phyloP scores from a whole-genome alignment of 2,888 invertebrate genomes.

The Oscheius sp. region DNA sequence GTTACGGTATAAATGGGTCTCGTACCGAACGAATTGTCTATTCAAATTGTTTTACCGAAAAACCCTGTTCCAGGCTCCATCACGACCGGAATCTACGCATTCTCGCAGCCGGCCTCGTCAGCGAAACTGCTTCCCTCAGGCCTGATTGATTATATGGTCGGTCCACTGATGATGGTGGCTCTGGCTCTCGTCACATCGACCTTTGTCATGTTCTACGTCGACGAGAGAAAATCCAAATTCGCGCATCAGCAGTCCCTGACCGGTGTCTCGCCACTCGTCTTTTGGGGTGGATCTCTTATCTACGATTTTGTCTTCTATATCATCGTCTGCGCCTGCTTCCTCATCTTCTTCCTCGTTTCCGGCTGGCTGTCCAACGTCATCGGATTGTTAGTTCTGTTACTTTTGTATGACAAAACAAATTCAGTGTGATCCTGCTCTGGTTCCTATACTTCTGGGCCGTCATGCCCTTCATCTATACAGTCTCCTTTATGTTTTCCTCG shows the following conservation, averaged over 20 bases:
- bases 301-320: slow-evolving; percentile 59
- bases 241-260: slow-evolving; percentile 70
- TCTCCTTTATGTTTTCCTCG: slow-evolving; percentile 66
- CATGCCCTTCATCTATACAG: slow-evolving; percentile 65
- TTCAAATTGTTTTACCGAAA: no score
- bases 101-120: slow-evolving; percentile 12
- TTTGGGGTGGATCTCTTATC: slow-evolving; percentile 61
- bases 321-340: slow-evolving; percentile 54
- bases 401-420: slow-evolving; percentile 4
- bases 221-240: slow-evolving; percentile 61
- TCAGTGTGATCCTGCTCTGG: slow-evolving; percentile 65
- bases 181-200: slow-evolving; percentile 65
- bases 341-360: slow-evolving; percentile 49
- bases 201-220: slow-evolving; percentile 65
- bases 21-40: background rate
- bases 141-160: slow-evolving; percentile 36
- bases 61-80: slow-evolving; percentile 22
- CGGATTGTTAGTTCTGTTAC: slow-evolving; percentile 40
- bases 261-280: slow-evolving; percentile 61
- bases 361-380: slow-evolving; percentile 48
- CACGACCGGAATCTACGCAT: slow-evolving; percentile 16
- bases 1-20: background rate
- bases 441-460: slow-evolving; percentile 63
- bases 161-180: slow-evolving; percentile 55
- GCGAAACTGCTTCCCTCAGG: background rate